A percentile compares a stretch with the other conserved stretches of the same genome.
These are phyloP conservation scores for Podilymbus podiceps DNA, from an alignment of 2,113 vertebrate genomes.

Conservation along the genomic window DNA sequence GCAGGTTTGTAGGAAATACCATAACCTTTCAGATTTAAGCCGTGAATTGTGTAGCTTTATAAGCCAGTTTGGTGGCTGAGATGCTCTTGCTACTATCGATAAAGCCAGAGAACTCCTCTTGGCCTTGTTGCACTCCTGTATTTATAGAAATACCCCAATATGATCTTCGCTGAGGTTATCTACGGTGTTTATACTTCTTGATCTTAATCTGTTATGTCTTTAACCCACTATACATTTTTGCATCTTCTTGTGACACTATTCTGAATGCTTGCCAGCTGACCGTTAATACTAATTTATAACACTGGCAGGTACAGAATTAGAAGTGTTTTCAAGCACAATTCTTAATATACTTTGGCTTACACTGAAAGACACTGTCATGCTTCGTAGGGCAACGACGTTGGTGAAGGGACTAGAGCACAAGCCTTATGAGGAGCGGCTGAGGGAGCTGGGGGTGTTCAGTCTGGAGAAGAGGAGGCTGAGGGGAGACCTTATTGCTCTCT, in stretches of 20 bases:
- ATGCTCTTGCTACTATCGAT: not conserved
- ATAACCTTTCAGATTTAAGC: not conserved
- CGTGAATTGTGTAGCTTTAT: too few relatives aligned
- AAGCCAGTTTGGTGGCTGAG: not conserved
- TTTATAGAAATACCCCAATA: not conserved
- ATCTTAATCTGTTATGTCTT: not conserved
- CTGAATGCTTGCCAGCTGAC: not conserved
- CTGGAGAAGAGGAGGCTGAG: too few relatives aligned
- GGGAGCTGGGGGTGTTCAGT: too few relatives aligned
- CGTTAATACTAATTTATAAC: not conserved
- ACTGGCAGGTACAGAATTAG: not conserved
- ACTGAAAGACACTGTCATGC: not conserved
- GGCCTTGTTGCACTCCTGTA: rapidly evolving
- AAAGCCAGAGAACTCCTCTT: not conserved
- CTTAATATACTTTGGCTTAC: not conserved
- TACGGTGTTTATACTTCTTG: rapidly evolving
- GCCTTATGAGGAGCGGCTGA: too few relatives aligned
- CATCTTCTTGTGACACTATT: not conserved
- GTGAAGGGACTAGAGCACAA: too few relatives aligned
- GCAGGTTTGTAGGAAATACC: not conserved
- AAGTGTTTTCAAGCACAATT: not conserved
- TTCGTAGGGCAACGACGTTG: too few relatives aligned
- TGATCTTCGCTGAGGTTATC: not conserved
- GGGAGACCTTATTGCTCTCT: too few relatives aligned
- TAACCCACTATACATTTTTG: not conserved